These are phyloP conservation scores for Anguilla megastoma DNA, from an alignment of 2,797 vertebrate genomes.

Conservation along the genomic window DNA sequence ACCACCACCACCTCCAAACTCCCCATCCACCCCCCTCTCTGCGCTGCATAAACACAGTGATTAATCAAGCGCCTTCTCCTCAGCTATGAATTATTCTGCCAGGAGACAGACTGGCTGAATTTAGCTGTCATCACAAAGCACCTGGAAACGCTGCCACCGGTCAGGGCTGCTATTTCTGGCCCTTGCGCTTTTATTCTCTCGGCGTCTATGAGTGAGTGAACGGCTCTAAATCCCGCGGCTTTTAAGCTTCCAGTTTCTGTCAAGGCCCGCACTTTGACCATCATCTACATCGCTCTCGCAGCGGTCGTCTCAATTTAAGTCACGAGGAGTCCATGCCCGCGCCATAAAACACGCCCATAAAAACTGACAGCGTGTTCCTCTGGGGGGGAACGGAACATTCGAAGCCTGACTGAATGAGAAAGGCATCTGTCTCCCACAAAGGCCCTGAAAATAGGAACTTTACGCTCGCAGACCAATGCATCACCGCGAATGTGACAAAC, in stretches of 20 bases:
- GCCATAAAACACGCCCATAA: neutral
- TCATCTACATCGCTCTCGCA: neutral
- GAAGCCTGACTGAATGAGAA: neutral
- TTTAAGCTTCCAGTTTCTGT: neutral
- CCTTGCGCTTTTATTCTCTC: neutral
- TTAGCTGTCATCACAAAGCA: conserved; percentile 9
- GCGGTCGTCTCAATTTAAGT: neutral
- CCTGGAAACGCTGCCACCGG: neutral
- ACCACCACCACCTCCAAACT: neutral
- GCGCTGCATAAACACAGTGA: neutral
- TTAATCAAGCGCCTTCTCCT: neutral
- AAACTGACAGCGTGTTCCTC: neutral
- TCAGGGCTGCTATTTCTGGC: neutral
- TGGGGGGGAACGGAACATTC: neutral
- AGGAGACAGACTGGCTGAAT: neutral
- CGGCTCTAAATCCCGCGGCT: neutral
- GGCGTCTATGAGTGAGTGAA: neutral
- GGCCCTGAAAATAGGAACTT: neutral
- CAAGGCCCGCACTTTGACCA: neutral
- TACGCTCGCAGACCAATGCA: neutral
- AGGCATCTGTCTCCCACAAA: neutral
- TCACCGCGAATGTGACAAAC: neutral
- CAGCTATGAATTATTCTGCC: neutral
- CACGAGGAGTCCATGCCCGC: neutral
- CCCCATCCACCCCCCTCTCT: neutral